Percentiles rank a stretch among this genome's conserved stretches.
These are phyloP conservation scores for Callocephalon fimbriatum DNA, from an alignment of 2,113 vertebrate species.

Conservation along the genomic window DNA sequence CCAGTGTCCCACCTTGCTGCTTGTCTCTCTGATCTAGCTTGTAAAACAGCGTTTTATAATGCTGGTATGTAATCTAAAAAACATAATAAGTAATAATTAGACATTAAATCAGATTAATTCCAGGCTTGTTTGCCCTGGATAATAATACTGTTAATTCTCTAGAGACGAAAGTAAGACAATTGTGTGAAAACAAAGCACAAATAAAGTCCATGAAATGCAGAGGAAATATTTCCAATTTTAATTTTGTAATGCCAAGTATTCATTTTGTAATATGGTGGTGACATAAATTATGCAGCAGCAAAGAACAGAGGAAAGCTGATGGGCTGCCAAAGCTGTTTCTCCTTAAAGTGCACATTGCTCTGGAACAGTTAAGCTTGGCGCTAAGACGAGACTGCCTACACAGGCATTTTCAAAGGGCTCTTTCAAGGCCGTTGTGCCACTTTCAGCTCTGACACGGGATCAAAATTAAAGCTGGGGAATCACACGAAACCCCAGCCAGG, in stretches of 20 bases:
- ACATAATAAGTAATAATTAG: slow-evolving; percentile 30
- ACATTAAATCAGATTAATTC: slow-evolving; percentile 46
- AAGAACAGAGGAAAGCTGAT: neutral
- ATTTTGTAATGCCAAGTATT: neutral
- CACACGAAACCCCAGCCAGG: slow-evolving; percentile 21
- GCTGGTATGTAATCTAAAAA: neutral
- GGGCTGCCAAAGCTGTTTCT: slow-evolving; percentile 25
- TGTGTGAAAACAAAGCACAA: neutral
- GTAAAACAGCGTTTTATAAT: neutral
- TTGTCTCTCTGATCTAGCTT: neutral
- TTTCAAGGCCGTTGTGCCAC: slow-evolving; percentile 62
- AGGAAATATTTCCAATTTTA: slow-evolving; percentile 20
- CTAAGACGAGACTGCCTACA: neutral
- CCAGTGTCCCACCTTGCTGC: neutral
- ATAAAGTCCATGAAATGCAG: slow-evolving; percentile 1
- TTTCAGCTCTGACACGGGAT: slow-evolving; percentile 74
- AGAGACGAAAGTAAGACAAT: neutral
- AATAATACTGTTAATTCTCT: neutral
- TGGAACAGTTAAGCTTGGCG: neutral
- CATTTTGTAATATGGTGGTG: neutral
- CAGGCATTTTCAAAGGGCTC: slow-evolving; percentile 23
- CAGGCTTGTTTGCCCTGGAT: neutral
- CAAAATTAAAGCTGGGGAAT: slow-evolving; percentile 79
- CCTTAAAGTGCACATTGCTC: slow-evolving; percentile 19
- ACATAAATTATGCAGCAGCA: slow-evolving; percentile 6